Percentiles rank a stretch among this genome's conserved stretches.
These are phyloP conservation scores for Lycaena phlaeas DNA, from an alignment of 2,888 invertebrate species.

Conservation along the genomic window DNA sequence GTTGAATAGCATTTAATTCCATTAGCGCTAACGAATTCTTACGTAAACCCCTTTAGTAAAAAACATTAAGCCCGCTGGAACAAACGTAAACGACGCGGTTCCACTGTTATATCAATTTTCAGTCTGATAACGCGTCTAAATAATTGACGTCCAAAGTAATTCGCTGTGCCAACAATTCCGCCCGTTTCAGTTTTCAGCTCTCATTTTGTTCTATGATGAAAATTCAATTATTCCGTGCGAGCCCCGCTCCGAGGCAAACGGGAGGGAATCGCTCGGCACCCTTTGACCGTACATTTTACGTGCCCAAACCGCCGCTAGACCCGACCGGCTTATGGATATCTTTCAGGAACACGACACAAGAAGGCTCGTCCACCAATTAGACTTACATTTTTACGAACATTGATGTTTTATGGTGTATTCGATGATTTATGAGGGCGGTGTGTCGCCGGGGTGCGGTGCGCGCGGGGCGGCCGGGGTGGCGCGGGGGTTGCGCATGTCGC, in stretches of 20 bases:
- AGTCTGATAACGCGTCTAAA: slow-evolving; percentile 53
- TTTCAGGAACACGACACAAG: slow-evolving; percentile 54
- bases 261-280: slow-evolving; percentile 44
- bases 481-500: slow-evolving; percentile 54
- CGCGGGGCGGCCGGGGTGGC: slow-evolving; percentile 31
- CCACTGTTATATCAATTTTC: slow-evolving; percentile 45
- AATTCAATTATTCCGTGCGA: slow-evolving; percentile 70
- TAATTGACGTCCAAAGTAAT: slow-evolving; percentile 67
- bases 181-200: slow-evolving; percentile 67
- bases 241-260: slow-evolving; percentile 44
- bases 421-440: slow-evolving; percentile 71
- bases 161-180: slow-evolving; percentile 64
- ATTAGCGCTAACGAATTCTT: slow-evolving; percentile 7
- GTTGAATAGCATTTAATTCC: slow-evolving; percentile 2
- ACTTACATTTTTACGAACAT: slow-evolving; percentile 70
- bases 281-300: slow-evolving; percentile 61
- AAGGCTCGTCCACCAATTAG: slow-evolving; percentile 65
- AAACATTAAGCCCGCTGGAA: slow-evolving; percentile 18
- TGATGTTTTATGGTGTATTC: slow-evolving; percentile 70
- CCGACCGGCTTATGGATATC: slow-evolving; percentile 33
- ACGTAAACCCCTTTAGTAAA: slow-evolving; percentile 17
- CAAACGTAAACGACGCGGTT: slow-evolving; percentile 29
- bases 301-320: slow-evolving; percentile 28
- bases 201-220: slow-evolving; percentile 69
- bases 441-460: slow-evolving; percentile 46